Percentiles rank a stretch among this genome's conserved stretches.
Conservation (phyloP, 2,113 vertebrate genomes). For the Suncus etruscus region DNA sequence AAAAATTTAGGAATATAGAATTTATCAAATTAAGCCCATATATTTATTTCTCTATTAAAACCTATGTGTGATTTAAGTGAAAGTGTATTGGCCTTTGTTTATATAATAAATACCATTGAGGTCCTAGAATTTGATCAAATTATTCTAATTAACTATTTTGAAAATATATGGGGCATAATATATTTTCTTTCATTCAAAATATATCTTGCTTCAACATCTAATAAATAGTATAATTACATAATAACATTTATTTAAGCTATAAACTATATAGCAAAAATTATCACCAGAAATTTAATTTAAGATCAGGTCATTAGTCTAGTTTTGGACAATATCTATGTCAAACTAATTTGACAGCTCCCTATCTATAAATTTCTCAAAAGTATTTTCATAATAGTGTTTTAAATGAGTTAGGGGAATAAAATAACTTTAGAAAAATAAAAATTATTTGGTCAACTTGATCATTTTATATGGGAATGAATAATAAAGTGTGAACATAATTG, state of each 20-base stretch:
- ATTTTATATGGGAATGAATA: not conserved
- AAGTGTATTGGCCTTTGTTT: not conserved
- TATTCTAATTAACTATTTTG: not conserved
- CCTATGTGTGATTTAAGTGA: not conserved
- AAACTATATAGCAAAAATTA: not conserved
- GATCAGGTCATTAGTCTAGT: not conserved
- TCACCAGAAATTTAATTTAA: not conserved
- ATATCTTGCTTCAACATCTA: not conserved
- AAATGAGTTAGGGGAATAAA: constrained; percentile 8
- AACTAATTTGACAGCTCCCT: not conserved
- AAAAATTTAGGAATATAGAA: not conserved
- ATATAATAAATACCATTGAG: not conserved
- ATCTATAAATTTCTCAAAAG: not conserved
- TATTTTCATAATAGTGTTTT: not conserved
- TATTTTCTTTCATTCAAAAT: not conserved
- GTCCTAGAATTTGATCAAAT: not conserved
- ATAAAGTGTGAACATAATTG: not conserved
- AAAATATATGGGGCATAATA: not conserved
- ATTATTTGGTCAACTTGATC: not conserved
- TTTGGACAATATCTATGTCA: not conserved
- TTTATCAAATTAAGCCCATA: not conserved
- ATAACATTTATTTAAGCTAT: too few species aligned
- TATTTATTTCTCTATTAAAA: not conserved
- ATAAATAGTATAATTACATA: too few species aligned
- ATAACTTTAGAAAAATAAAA: not conserved